Conservation (phyloP, 2,113 vertebrate species). For the mouse (Mus musculus) region DNA sequence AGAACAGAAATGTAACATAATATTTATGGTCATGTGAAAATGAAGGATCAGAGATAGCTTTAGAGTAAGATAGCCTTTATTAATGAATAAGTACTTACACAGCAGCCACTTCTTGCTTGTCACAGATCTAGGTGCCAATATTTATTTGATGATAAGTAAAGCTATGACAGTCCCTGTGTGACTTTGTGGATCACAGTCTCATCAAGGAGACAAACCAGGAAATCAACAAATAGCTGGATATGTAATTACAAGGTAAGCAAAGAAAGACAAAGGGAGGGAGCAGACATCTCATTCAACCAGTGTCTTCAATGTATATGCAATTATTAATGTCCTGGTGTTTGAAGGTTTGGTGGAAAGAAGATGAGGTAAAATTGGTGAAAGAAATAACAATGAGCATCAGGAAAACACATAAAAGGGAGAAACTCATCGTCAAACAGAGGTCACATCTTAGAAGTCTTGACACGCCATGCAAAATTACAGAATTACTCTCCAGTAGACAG, state of each 20-base stretch:
- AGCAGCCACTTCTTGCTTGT: not conserved
- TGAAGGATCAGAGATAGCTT: not conserved
- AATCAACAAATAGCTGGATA: not conserved
- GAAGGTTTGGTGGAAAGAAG: not conserved
- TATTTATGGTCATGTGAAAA: not conserved
- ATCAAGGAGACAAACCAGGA: not conserved
- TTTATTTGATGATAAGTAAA: slow-evolving; percentile 23
- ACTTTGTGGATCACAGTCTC: not conserved
- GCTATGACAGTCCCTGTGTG: not conserved
- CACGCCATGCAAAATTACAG: not conserved
- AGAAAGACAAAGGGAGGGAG: not conserved
- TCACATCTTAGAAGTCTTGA: not conserved
- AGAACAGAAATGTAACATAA: not conserved
- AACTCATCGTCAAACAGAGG: not conserved
- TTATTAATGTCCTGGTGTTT: not conserved
- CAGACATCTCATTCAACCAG: not conserved
- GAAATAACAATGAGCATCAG: not conserved
- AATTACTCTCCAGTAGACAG: not conserved
- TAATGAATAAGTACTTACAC: not conserved
- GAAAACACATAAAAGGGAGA: not conserved
- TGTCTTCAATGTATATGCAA: not conserved
- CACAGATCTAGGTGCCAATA: not conserved
- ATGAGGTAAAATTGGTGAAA: not conserved
- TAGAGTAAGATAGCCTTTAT: not conserved
- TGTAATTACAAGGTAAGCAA: slow-evolving; percentile 18